Conservation (phyloP, 1,140 invertebrate genomes). For the Drosophila mojavensis region DNA sequence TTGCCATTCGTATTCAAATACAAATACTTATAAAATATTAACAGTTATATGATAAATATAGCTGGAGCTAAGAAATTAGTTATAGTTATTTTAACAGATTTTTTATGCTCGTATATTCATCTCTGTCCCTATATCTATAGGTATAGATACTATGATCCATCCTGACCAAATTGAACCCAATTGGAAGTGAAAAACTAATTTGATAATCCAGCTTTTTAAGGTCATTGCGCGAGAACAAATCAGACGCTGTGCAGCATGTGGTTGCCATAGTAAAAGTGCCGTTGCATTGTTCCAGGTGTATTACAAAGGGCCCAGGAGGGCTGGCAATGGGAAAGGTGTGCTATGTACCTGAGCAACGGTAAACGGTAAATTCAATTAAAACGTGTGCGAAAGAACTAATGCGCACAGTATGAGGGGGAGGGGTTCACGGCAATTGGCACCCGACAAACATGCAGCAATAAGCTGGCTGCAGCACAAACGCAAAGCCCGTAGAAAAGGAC, state of each 20-base stretch:
- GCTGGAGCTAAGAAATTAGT: too few relatives aligned
- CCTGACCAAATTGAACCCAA: too few relatives aligned
- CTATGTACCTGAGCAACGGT: conserved; percentile 30
- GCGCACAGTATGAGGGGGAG: not conserved
- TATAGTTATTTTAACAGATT: too few relatives aligned
- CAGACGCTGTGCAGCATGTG: conserved; percentile 12
- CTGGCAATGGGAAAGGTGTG: conserved; percentile 53
- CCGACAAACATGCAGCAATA: conserved; percentile 40
- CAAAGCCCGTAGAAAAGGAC: not conserved
- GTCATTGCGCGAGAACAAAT: conserved; percentile 28
- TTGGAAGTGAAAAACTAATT: too few relatives aligned
- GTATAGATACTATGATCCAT: too few relatives aligned
- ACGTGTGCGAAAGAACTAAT: conserved; percentile 28
- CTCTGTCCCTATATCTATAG: too few relatives aligned
- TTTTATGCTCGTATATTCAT: too few relatives aligned
- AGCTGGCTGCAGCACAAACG: conserved; percentile 41
- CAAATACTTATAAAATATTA: too few relatives aligned
- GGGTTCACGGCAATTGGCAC: conserved; percentile 35
- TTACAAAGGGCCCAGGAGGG: not conserved
- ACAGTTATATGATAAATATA: too few relatives aligned
- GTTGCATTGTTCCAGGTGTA: not conserved
- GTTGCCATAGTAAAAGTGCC: not conserved
- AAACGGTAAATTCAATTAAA: conserved; percentile 75
- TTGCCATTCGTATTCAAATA: too few relatives aligned
- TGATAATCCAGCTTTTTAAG: not conserved